Conservation (phyloP, 2,888 invertebrate genomes). For the Drosophila acutilabella region DNA sequence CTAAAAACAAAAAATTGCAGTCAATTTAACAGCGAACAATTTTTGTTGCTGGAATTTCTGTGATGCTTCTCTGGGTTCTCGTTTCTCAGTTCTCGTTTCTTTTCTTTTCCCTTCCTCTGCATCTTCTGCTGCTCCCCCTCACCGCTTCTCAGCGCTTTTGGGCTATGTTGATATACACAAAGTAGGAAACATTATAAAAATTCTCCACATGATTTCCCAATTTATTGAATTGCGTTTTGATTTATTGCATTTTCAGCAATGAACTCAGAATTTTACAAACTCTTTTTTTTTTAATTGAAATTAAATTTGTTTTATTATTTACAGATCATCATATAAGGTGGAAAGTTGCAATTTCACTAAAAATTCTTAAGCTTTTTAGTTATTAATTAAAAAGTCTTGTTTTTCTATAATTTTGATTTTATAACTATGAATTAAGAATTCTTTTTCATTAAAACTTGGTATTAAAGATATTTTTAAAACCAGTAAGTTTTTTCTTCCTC, state of each 20-base stretch:
- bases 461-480: too few species aligned
- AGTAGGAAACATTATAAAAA: not conserved
- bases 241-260: not conserved
- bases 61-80: slow-evolving; percentile 13
- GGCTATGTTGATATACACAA: not conserved
- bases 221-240: not conserved
- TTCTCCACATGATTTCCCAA: not conserved
- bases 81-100: not conserved
- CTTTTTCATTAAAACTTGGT: too few species aligned
- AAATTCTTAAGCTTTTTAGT: too few species aligned
- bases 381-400: too few species aligned
- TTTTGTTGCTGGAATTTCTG: slow-evolving; percentile 57
- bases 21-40: slow-evolving; percentile 67
- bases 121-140: not conserved
- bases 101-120: not conserved
- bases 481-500: too few species aligned
- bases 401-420: too few species aligned
- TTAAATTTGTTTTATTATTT: too few species aligned
- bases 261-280: too few species aligned
- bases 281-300: too few species aligned
- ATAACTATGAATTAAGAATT: too few species aligned
- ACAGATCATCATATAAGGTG: too few species aligned
- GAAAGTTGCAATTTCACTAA: too few species aligned
- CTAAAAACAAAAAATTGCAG: slow-evolving; percentile 79
- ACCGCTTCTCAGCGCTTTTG: not conserved